A percentile compares a stretch with the other conserved stretches of the same genome.
phyloP scores from a whole-genome alignment of 2,113 vertebrate species.

The Alligator sinensis region DNA sequence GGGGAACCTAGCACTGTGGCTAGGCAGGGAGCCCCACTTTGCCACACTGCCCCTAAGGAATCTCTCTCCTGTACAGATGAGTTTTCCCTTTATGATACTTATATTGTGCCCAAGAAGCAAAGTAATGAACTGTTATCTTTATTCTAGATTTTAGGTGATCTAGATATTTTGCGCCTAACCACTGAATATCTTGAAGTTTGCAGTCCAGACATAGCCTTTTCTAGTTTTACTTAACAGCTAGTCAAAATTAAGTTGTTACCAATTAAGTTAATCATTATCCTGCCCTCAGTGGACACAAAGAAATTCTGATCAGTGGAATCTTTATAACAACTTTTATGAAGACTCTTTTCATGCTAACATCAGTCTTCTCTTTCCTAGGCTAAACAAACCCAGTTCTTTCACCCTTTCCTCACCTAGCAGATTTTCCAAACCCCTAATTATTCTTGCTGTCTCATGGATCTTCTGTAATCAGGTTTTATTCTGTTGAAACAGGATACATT shows the following conservation, averaged over 20 bases:
- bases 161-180: neutral
- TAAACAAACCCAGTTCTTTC: neutral
- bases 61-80: neutral
- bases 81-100: neutral
- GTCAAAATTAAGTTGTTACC: too few relatives aligned
- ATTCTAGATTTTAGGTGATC: rapidly evolving
- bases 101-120: neutral
- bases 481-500: too few relatives aligned
- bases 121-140: neutral
- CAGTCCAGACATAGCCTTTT: too few relatives aligned
- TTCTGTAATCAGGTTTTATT: too few relatives aligned
- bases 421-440: neutral
- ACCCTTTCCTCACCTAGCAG: neutral
- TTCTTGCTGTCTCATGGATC: neutral
- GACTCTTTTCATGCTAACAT: too few relatives aligned
- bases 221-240: too few relatives aligned
- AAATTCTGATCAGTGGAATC: too few relatives aligned
- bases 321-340: too few relatives aligned
- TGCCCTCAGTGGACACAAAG: too few relatives aligned
- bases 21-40: too few relatives aligned
- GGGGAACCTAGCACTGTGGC: too few relatives aligned
- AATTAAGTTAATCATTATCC: too few relatives aligned
- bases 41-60: neutral
- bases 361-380: neutral
- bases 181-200: neutral